Base-by-base conservation (phyloP, 2,113 vertebrate genomes). In the Lasiurus cinereus region DNA sequence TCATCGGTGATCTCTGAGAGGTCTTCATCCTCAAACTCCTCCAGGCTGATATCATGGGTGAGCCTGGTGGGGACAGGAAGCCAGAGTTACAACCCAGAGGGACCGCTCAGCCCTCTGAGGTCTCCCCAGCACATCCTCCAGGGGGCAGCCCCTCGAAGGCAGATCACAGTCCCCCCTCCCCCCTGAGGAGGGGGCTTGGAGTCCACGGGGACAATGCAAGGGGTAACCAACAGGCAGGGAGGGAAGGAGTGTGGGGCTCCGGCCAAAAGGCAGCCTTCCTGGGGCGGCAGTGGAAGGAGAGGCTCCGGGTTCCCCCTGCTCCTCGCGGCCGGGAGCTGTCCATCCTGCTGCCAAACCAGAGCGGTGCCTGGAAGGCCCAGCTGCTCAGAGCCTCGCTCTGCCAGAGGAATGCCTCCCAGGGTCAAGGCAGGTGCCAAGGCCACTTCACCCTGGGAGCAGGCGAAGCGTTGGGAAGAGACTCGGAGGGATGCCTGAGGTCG, bases 1-100 rank as follows among this genome's bases (percentile, higher is more conserved):
- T 99, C 99, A 0, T 99, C 99, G 0, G 99, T 99, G 98, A 99
- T 99, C 98, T 99, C 99, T 0, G 99, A 99, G 96, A 99, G 98
- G 98, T 99, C 99, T 96, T 99, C 99, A 98, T 99, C 99, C 96
- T 99, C 99, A 98, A 99, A 99, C 97, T 99, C 99, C 96, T 99
- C 99, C 70, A 99, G 98, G 96, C 99, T 99, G 98, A 99, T 99
- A 98, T 99, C 99, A 21, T 99, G 99, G 96, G 99, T 99, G 98
- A 99, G 98, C 99, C 99, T 99, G 97, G 88, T 67, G 76, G 87
- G 96, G 89, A 94, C 2, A 69, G 94, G 96, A 90, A 95, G 0
- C 33, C 2, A 22, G 0, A 13, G 83, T 98, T 96, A 98, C 67
- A 83, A 50, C 76, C 29, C 36, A 59, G n/a, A 36, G 70, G 69